These are phyloP conservation scores for Gambusia holbrooki DNA, from an alignment of 2,113 vertebrate genomes.

Conservation along the genomic window DNA sequence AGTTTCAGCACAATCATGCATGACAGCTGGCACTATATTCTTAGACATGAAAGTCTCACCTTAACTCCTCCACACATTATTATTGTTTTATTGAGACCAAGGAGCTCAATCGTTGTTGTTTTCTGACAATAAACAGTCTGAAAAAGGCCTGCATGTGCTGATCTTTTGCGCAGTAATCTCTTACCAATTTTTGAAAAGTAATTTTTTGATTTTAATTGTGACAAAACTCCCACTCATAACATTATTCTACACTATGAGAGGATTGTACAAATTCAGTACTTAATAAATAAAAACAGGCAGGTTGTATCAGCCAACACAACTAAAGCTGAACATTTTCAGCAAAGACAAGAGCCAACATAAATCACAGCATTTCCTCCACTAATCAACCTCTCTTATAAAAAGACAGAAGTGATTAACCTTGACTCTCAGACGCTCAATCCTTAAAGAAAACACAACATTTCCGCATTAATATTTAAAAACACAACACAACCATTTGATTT, in stretches of 20 bases:
- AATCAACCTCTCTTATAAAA: slow-evolving; percentile 13
- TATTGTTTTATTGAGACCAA: background rate
- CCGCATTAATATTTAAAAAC: background rate
- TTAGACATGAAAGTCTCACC: background rate
- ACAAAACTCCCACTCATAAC: background rate
- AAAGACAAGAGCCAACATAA: slow-evolving; percentile 11
- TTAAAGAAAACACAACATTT: background rate
- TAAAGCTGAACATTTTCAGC: slow-evolving; percentile 16
- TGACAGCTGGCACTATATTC: background rate
- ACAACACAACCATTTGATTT: slow-evolving; percentile 19
- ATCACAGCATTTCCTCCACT: slow-evolving; percentile 12
- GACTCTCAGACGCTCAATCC: background rate
- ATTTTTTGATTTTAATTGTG: background rate
- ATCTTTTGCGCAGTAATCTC: background rate
- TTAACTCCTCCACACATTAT: background rate
- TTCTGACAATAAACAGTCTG: background rate
- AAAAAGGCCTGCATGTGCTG: background rate
- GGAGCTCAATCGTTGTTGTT: background rate
- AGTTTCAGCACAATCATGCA: background rate
- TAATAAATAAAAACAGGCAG: background rate
- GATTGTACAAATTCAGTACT: background rate
- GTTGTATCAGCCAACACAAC: background rate
- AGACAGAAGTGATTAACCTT: slow-evolving; percentile 1
- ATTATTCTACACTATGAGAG: background rate
- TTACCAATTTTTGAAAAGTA: background rate